Percentiles rank a stretch among this genome's conserved stretches.
Evolutionary conservation across 2,113 vertebrate species (phyloP).

Genomic region (Chiloscyllium plagiosum): DNA sequence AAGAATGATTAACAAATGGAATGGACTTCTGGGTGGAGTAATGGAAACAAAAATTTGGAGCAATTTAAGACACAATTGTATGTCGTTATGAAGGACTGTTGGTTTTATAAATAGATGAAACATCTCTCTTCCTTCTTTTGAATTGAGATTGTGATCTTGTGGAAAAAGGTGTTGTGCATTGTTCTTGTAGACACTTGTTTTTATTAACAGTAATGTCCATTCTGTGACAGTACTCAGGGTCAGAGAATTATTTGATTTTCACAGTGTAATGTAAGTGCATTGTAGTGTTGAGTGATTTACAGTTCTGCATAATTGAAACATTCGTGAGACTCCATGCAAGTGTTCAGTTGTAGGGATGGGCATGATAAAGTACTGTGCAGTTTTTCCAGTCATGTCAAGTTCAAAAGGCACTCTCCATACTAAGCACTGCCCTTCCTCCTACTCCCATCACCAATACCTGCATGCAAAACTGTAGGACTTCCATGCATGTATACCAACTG

Average conservation of each 20-base stretch:
- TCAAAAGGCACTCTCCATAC: too few relatives aligned
- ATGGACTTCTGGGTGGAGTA: not conserved
- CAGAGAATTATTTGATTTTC: not conserved
- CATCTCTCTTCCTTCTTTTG: not conserved
- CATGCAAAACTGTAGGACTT: too few relatives aligned
- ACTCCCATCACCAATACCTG: too few relatives aligned
- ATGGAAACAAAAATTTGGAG: not conserved
- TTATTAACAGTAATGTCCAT: not conserved
- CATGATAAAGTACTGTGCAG: too few relatives aligned
- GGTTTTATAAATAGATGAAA: constrained; percentile 13
- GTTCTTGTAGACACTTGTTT: not conserved
- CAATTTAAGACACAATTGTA: not conserved
- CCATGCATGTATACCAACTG: too few relatives aligned
- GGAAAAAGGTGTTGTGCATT: not conserved
- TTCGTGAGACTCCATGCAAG: too few relatives aligned
- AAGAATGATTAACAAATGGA: not conserved
- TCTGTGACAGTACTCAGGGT: not conserved
- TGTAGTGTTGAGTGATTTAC: not conserved
- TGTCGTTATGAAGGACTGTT: not conserved
- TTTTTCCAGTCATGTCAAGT: too few relatives aligned
- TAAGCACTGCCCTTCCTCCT: too few relatives aligned
- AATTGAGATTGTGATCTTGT: not conserved
- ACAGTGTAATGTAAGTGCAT: not conserved
- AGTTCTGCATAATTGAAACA: not conserved
- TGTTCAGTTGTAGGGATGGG: too few relatives aligned